phyloP scores from a whole-genome alignment of 2,797 vertebrate genomes.

The Buphagus erythrorhynchus region DNA sequence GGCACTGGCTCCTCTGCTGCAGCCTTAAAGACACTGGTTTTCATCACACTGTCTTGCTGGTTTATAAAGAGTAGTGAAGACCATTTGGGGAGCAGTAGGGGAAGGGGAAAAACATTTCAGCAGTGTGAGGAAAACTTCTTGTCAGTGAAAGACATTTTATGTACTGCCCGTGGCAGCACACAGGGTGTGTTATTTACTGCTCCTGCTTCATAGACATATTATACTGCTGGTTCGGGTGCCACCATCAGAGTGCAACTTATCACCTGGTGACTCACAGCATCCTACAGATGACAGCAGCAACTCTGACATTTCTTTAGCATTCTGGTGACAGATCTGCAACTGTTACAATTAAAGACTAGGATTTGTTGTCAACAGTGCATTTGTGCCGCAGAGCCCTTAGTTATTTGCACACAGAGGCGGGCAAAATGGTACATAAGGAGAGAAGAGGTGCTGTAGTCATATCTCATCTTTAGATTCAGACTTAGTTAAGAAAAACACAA shows the following conservation, averaged over 20 bases:
- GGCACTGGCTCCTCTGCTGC: not conserved
- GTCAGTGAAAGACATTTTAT: slow-evolving; percentile 38
- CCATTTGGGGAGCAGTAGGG: not conserved
- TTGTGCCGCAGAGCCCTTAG: not conserved
- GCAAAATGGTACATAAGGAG: not conserved
- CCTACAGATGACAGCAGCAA: slow-evolving; percentile 16
- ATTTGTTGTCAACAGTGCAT: not conserved
- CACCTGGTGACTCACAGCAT: slow-evolving; percentile 39
- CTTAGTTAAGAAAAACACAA: not conserved
- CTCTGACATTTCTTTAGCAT: slow-evolving; percentile 12
- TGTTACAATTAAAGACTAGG: slow-evolving; percentile 23
- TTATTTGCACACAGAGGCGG: not conserved
- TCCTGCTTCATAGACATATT: not conserved
- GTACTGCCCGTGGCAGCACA: not conserved
- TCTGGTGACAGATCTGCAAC: slow-evolving; percentile 14
- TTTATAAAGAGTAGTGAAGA: not conserved
- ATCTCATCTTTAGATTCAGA: not conserved
- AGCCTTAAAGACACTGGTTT: not conserved
- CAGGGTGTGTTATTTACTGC: slow-evolving; percentile 44
- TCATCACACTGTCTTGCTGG: not conserved
- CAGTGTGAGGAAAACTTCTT: not conserved
- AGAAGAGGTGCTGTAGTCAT: not conserved
- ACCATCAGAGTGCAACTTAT: slow-evolving; percentile 50
- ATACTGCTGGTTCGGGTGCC: slow-evolving; percentile 46
- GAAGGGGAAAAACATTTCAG: not conserved